Base-by-base conservation (phyloP, 2,888 invertebrate genomes). In the Hofmannophila pseudospretella region DNA sequence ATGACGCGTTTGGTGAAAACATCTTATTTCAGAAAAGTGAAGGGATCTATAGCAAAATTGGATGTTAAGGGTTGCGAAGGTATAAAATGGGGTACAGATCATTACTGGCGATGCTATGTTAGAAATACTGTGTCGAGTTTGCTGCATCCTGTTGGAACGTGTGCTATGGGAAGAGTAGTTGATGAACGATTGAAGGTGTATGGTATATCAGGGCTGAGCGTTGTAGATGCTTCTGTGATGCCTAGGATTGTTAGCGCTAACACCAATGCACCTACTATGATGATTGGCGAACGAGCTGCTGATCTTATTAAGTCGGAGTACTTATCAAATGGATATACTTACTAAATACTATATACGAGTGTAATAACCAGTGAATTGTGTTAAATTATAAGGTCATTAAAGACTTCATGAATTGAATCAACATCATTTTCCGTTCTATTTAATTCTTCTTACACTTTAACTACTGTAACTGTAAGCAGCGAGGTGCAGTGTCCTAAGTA, bases 61-160 rank as follows among this genome's bases (percentile, higher is more conserved):
- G 16, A 39, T 0, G 69, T 89, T 8, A 78, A 81, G 0, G 80
- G 73, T 2, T 90, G 90, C 47, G 65, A 70, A n/a, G 45, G 70
- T 2, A 51, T 66, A 3, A 44, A 53, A 1, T 89, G 88, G 56
- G 88, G 79, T 11, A 77, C 88, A 0, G 89, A 91, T 58, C 70
- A 71, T 0, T 93, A 92, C 51, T 92, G 92, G 89, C 77, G 78
- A 28, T 93, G 93, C 54, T 88, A 89, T 51, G 80, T 88, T 0
- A 77, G 85, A 25, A 87, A 88, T 42, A 70, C 89, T 10, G 88
- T 89, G 0, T 72, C 85, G 16, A 89, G 90, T 5, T 73, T 92
- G 35, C 88, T 90, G 40, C 92, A 92, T 60, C 88, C 89, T 20
- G 88, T 87, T 0, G 86, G 88, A 0, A 77, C 82, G 1, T 84